Percentiles rank a stretch among this genome's conserved stretches.
These are phyloP conservation scores for Ridgeia piscesae DNA, from an alignment of 1,140 invertebrate species.

Conservation along the genomic window DNA sequence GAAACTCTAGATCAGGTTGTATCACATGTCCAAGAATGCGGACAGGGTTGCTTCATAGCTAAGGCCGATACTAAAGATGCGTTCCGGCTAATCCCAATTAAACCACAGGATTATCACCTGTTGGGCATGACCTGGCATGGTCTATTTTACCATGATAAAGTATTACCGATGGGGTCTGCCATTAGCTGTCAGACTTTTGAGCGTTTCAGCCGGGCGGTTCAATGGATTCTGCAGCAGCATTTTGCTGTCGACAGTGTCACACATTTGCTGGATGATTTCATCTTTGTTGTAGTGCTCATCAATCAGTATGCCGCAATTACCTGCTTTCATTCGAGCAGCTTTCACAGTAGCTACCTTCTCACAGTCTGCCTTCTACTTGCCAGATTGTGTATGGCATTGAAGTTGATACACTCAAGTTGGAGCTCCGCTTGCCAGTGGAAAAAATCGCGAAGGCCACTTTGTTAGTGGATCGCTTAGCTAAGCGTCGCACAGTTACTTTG, in stretches of 20 bases:
- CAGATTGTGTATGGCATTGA: not conserved
- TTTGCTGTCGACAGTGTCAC: not conserved
- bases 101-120: not conserved
- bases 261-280: not conserved
- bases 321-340: not conserved
- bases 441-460: not conserved
- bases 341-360: conserved; percentile 2
- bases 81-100: not conserved
- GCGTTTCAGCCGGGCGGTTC: not conserved
- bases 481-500: not conserved
- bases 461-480: not conserved
- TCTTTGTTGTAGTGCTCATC: not conserved
- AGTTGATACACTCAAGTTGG: not conserved
- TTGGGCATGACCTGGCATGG: not conserved
- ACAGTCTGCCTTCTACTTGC: not conserved
- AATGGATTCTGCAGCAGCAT: not conserved
- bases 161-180: not conserved
- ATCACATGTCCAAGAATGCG: too few species aligned
- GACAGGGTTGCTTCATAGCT: too few species aligned
- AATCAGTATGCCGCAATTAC: not conserved
- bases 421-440: conserved; percentile 10
- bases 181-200: not conserved
- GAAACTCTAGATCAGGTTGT: too few species aligned
- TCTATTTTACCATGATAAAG: not conserved
- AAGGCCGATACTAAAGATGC: not conserved